Base-by-base conservation (phyloP, 1,140 invertebrate species). In the Atopsyche davidsoni region DNA sequence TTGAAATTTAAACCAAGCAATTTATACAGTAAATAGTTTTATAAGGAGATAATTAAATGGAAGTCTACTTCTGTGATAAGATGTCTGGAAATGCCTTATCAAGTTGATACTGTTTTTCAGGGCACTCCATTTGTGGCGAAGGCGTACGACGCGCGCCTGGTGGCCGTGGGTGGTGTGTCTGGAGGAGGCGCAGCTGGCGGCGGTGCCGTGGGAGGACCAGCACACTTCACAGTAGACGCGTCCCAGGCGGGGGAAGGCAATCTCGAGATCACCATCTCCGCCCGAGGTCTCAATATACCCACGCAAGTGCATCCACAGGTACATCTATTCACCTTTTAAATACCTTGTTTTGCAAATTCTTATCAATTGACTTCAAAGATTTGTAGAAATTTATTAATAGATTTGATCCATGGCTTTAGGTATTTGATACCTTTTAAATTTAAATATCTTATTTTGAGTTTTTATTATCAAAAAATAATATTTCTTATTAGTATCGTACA, bases 271-370 rank as follows among this genome's bases (percentile, higher is more conserved):
- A 93, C 92, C 16, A 96, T 98, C 55, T 90, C 88, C 53, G 91
- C 90, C 25, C 81, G 91, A 63, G 93, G 92, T 4, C 80, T 91
- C 35, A 96, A 95, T 64, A 92, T 97, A 57, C 92, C 94, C 13
- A 98, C 95, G 18, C 92, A 96, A 80, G 94, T 98, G n/a, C 90
- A 93, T 68, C 89, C 93, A 9, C 86, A 97, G 59, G 92, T 91
- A 58, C 13, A n/a, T 28, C 13, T 28, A 9, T 9, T n/a, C n/a
- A n/a, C n/a, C n/a, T n/a, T n/a, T n/a, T n/a, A n/a, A n/a, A n/a
- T n/a, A n/a, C n/a, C n/a, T n/a, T n/a, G n/a, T n/a, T n/a, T n/a
- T n/a, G n/a, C n/a, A n/a, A n/a, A n/a, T n/a, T n/a, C n/a, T n/a
- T n/a, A n/a, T n/a, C n/a, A n/a, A n/a, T n/a, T n/a, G n/a, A n/a